Conservation (phyloP, 2,113 vertebrate genomes). For the Xerus inauris region DNA sequence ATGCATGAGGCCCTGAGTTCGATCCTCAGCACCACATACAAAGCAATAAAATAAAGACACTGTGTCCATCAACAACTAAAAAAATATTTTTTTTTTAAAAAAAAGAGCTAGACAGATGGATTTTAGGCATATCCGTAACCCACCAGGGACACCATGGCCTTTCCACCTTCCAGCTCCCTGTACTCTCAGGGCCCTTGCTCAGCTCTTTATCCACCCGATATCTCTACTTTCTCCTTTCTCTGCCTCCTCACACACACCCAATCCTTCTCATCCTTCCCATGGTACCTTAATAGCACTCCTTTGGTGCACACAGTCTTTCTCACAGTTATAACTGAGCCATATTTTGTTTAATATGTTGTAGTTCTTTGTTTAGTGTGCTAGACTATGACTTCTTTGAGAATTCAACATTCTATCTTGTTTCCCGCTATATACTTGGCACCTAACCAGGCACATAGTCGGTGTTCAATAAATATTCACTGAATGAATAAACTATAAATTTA, state of each 20-base stretch:
- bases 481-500: neutral
- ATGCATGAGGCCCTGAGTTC: too few relatives aligned
- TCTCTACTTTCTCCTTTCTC: neutral
- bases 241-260: neutral
- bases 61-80: too few relatives aligned
- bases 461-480: neutral
- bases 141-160: rapidly evolving
- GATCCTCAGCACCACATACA: too few relatives aligned
- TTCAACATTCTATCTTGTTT: neutral
- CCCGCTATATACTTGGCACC: neutral
- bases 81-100: too few relatives aligned
- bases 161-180: neutral
- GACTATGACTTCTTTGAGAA: neutral
- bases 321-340: neutral
- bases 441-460: neutral
- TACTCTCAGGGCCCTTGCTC: neutral
- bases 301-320: neutral
- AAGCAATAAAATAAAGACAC: too few relatives aligned
- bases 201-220: neutral
- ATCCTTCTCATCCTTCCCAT: neutral
- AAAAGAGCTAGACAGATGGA: neutral
- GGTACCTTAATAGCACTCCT: neutral
- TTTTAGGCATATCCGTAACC: neutral
- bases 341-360: neutral
- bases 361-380: neutral